Evolutionary conservation across 2,888 invertebrate species (phyloP).

Genomic region (Stomorhina lunata): DNA sequence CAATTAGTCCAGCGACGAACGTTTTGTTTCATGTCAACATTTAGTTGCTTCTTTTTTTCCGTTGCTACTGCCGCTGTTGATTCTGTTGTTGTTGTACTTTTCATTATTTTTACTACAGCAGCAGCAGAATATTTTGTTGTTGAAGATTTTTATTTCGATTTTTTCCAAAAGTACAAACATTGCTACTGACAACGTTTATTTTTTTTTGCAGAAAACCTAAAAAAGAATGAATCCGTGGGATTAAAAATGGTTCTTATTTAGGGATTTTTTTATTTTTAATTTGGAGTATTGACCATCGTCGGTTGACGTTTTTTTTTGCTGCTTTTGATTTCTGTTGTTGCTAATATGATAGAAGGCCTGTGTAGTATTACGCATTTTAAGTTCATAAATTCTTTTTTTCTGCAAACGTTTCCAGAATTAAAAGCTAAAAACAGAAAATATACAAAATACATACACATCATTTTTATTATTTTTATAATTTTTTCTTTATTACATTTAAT

Average conservation of each 20-base stretch:
- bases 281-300: slow-evolving; percentile 39
- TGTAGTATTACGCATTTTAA: slow-evolving; percentile 64
- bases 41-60: slow-evolving; percentile 54
- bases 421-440: neutral
- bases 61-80: slow-evolving; percentile 63
- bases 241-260: slow-evolving; percentile 71
- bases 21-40: slow-evolving; percentile 76
- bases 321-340: slow-evolving; percentile 22
- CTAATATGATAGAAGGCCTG: slow-evolving; percentile 59
- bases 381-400: slow-evolving; percentile 49
- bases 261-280: slow-evolving; percentile 44
- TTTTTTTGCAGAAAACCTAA: slow-evolving; percentile 40
- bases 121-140: slow-evolving; percentile 7
- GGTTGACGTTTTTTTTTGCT: neutral
- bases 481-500: slow-evolving; percentile 57
- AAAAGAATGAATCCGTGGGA: slow-evolving; percentile 70
- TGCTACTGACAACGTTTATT: slow-evolving; percentile 52
- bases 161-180: slow-evolving; percentile 47
- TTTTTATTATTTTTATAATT: slow-evolving; percentile 59
- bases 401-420: slow-evolving; percentile 62
- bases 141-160: slow-evolving; percentile 4
- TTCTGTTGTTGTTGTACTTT: slow-evolving; percentile 30
- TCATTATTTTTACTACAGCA: slow-evolving; percentile 33
- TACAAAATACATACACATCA: slow-evolving; percentile 38
- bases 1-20: slow-evolving; percentile 78